phyloP scores from a whole-genome alignment of 1,140 invertebrate genomes.

The Bombus terrestris region DNA sequence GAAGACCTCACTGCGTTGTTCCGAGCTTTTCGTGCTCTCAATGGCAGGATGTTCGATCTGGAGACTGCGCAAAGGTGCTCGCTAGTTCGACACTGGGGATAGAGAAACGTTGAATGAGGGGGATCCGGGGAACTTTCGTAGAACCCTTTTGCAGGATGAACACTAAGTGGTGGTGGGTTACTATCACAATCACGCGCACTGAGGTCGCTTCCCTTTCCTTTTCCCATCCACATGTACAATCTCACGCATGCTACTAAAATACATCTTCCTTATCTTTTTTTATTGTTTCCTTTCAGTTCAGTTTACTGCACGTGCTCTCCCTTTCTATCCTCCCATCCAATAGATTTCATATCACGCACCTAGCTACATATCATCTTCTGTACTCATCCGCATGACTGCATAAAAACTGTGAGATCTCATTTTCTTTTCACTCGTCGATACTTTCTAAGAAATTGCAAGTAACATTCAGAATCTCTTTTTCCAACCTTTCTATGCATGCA shows the following conservation, averaged over 20 bases:
- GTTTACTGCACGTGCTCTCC: slow-evolving; percentile 3
- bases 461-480: neutral
- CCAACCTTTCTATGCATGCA: too few species aligned
- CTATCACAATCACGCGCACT: slow-evolving; percentile 11
- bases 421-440: neutral
- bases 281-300: slow-evolving; percentile 21
- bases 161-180: slow-evolving; percentile 16
- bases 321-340: slow-evolving; percentile 6
- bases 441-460: neutral
- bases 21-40: slow-evolving; percentile 4
- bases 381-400: neutral
- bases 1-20: neutral
- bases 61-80: slow-evolving; percentile 49
- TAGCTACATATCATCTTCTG: slow-evolving; percentile 7
- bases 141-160: slow-evolving; percentile 39
- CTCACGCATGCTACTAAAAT: slow-evolving; percentile 20
- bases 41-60: slow-evolving; percentile 49
- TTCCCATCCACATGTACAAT: neutral
- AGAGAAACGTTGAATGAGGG: slow-evolving; percentile 19
- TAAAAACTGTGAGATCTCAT: slow-evolving; percentile 3
- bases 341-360: slow-evolving; percentile 23
- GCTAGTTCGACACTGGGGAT: neutral
- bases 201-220: slow-evolving; percentile 24
- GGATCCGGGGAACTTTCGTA: slow-evolving; percentile 30
- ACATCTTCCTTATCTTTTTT: slow-evolving; percentile 10